Conservation (phyloP, 1,140 invertebrate genomes). For the Copidosoma floridanum region DNA sequence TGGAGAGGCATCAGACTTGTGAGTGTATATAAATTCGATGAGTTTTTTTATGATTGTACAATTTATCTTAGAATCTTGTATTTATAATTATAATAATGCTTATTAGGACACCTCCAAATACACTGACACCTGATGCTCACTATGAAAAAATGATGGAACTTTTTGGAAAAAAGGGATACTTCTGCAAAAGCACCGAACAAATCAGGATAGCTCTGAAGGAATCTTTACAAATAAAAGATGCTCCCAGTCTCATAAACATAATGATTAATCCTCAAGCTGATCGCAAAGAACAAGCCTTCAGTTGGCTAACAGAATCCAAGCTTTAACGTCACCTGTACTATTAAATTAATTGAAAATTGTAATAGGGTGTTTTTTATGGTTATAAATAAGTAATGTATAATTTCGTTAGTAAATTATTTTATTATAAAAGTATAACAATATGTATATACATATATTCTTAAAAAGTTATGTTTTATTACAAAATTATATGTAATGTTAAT, state of each 20-base stretch:
- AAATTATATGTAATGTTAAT: neutral
- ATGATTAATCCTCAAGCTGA: constrained; percentile 85
- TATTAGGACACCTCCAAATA: constrained; percentile 76
- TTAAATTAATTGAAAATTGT: neutral
- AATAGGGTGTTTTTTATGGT: neutral
- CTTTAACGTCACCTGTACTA: constrained; percentile 57
- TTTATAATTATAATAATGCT: constrained; percentile 24
- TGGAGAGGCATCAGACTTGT: constrained; percentile 66
- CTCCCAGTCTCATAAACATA: constrained; percentile 86
- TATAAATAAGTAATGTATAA: constrained; percentile 1
- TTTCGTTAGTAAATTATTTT: constrained; percentile 8
- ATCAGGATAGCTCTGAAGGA: constrained; percentile 68
- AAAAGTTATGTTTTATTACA: no score
- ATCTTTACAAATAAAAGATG: constrained; percentile 66
- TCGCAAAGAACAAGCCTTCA: constrained; percentile 86
- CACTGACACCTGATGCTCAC: constrained; percentile 70
- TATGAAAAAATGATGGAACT: constrained; percentile 91
- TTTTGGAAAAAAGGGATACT: constrained; percentile 78
- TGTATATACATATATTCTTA: neutral
- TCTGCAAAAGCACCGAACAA: constrained; percentile 74
- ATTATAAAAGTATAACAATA: neutral
- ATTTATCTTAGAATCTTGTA: neutral
- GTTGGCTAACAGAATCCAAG: constrained; percentile 90
- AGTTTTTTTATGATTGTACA: constrained; percentile 1
- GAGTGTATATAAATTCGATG: constrained; percentile 39